Conservation (phyloP, 1,140 invertebrate genomes). For the Lepidurus arcticus region DNA sequence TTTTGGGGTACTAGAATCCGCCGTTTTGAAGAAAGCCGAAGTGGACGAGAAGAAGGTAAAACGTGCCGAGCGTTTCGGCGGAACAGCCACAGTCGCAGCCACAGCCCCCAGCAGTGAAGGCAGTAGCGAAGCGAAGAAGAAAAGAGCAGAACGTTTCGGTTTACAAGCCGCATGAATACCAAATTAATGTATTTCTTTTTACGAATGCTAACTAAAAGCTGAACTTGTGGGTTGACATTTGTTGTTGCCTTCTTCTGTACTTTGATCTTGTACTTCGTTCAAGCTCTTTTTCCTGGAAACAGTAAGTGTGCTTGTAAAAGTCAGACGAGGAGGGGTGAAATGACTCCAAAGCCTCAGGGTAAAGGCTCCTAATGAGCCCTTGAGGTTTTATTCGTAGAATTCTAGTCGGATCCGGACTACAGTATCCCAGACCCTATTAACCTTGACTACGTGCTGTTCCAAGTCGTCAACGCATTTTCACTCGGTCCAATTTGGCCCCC, state of each 20-base stretch:
- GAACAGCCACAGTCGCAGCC: not conserved
- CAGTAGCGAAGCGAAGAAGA: conserved; percentile 28
- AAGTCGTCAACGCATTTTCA: not conserved
- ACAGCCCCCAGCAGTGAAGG: not conserved
- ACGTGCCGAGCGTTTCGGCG: conserved; percentile 30
- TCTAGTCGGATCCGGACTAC: not conserved
- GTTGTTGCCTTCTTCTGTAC: not conserved
- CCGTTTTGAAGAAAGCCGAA: conserved; percentile 17
- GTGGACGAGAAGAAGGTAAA: conserved; percentile 31
- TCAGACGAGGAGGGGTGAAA: not conserved
- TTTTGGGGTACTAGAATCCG: conserved; percentile 25
- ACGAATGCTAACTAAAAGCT: not conserved
- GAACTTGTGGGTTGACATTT: not conserved
- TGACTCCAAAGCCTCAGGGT: not conserved
- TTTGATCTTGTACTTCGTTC: not conserved
- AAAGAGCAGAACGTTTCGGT: conserved; percentile 32
- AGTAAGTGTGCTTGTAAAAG: not conserved
- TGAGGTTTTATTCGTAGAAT: not conserved
- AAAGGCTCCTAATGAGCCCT: conserved; percentile 6
- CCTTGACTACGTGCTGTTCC: conserved; percentile 6
- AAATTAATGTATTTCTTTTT: conserved; percentile 15
- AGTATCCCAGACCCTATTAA: not conserved
- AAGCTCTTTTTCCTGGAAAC: not conserved
- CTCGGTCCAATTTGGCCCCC: not conserved
- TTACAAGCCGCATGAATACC: conserved; percentile 6